Evolutionary conservation across 2,113 vertebrate genomes (phyloP).

Genomic region (Murina feae): DNA sequence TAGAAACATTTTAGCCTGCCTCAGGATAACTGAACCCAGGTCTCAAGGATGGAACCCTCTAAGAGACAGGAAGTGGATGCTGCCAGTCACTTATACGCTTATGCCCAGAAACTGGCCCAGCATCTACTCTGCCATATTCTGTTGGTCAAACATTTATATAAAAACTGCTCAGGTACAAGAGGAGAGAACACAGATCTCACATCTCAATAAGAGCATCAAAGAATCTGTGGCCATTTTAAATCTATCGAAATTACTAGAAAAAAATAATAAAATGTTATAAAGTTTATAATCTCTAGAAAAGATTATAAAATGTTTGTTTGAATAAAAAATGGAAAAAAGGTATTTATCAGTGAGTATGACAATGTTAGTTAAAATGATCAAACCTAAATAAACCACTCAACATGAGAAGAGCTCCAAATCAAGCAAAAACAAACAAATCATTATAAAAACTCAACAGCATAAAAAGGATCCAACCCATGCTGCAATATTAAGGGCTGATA

Average conservation of each 20-base stretch:
- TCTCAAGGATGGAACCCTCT: not conserved
- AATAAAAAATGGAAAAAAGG: constrained; percentile 1
- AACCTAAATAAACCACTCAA: constrained; percentile 30
- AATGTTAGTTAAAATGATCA: constrained; percentile 22
- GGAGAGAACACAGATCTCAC: not conserved
- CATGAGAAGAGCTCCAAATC: not conserved
- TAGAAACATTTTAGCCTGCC: not conserved
- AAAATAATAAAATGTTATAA: not conserved
- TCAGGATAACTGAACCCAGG: not conserved
- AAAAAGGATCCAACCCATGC: not conserved
- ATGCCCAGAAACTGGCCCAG: not conserved
- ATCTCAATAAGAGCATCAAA: not conserved
- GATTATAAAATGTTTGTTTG: not conserved
- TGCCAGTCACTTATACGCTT: not conserved
- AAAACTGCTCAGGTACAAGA: not conserved
- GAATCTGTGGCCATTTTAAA: not conserved
- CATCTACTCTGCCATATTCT: not conserved
- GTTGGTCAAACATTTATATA: not conserved
- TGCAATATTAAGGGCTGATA: constrained; percentile 31
- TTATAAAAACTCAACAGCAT: constrained; percentile 26
- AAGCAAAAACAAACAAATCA: not conserved
- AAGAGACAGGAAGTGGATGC: not conserved
- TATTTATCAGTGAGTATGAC: not conserved
- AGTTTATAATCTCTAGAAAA: not conserved
- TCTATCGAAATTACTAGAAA: not conserved